Percentiles rank a stretch among this genome's conserved stretches.
Evolutionary conservation across 1,140 invertebrate species (phyloP).

Genomic region (Uloborus diversus): DNA sequence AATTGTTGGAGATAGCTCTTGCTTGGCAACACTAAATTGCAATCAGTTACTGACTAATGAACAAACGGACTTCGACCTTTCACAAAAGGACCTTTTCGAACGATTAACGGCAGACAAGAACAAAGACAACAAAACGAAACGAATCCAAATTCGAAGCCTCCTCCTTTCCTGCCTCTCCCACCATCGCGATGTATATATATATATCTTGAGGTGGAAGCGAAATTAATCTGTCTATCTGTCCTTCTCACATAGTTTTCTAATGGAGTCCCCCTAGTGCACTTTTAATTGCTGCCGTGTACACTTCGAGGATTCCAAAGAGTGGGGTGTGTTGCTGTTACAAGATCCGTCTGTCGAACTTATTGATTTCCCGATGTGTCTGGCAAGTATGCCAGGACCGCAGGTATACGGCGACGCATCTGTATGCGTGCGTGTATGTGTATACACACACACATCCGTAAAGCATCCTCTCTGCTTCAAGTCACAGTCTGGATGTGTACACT

Average conservation of each 20-base stretch:
- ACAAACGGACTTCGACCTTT: conserved; percentile 36
- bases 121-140: conserved; percentile 23
- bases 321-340: not conserved
- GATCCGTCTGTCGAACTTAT: conserved; percentile 53
- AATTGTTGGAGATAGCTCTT: no score
- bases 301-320: conserved; percentile 25
- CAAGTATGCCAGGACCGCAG: conserved; percentile 48
- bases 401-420: conserved; percentile 14
- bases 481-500: conserved; percentile 49
- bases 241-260: conserved; percentile 54
- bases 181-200: conserved; percentile 7
- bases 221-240: conserved; percentile 56
- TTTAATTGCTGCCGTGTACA: conserved; percentile 53
- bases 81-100: conserved; percentile 18
- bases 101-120: conserved; percentile 49
- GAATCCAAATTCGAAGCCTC: conserved; percentile 38
- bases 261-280: conserved; percentile 51
- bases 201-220: conserved; percentile 41
- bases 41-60: conserved; percentile 50
- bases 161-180: conserved; percentile 9
- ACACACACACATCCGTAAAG: not conserved
- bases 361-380: conserved; percentile 42
- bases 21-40: conserved; percentile 21
- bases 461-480: conserved; percentile 23
- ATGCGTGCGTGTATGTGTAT: conserved; percentile 33